These are phyloP conservation scores for Theretra japonica DNA, from an alignment of 2,888 invertebrate species.

Conservation along the genomic window DNA sequence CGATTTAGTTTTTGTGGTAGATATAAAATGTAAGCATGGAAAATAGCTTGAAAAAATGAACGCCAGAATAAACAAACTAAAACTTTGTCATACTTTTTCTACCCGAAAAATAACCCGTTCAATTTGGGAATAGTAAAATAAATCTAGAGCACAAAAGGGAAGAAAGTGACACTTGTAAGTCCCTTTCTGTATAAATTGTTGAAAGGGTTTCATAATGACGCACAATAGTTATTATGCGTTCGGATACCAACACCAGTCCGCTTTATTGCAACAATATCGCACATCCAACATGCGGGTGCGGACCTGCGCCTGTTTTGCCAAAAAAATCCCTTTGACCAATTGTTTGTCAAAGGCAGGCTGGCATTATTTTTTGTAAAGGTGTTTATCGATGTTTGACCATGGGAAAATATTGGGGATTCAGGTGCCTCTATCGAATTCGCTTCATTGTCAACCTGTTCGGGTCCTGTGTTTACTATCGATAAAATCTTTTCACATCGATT, in stretches of 20 bases:
- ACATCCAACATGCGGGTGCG: conserved; percentile 74
- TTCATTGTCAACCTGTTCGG: conserved; percentile 76
- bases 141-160: conserved; percentile 41
- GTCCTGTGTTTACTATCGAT: conserved; percentile 60
- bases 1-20: background rate
- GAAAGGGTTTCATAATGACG: conserved; percentile 79
- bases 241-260: conserved; percentile 68
- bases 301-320: conserved; percentile 70
- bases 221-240: conserved; percentile 82
- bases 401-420: conserved; percentile 82
- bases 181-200: conserved; percentile 80
- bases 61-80: no score
- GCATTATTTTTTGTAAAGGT: conserved; percentile 76
- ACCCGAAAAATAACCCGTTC: background rate
- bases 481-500: conserved; percentile 57
- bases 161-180: conserved; percentile 81
- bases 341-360: conserved; percentile 79
- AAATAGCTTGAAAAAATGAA: no score
- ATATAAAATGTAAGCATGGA: no score
- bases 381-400: conserved; percentile 83
- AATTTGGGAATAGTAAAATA: background rate
- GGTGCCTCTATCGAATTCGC: conserved; percentile 74
- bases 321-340: conserved; percentile 80
- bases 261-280: conserved; percentile 77
- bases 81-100: no score